Evolutionary conservation across 2,113 vertebrate species (phyloP), one percentile per base, ranked within the genome.

Genomic region (Paedocypris sp.): DNA sequence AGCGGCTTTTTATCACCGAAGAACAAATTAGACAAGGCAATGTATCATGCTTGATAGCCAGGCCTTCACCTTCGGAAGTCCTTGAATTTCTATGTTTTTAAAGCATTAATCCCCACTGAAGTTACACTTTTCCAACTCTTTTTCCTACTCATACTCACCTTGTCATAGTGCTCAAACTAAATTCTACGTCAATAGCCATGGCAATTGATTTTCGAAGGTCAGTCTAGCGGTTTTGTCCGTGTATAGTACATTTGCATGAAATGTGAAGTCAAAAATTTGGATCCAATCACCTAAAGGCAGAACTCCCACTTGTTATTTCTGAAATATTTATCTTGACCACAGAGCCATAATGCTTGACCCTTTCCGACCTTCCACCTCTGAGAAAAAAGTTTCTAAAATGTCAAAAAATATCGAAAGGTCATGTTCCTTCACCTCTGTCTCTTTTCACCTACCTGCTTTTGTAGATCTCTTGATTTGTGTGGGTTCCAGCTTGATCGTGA

Each of bases 401-500:
- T 13, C 41, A n/a, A 31, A 51, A 9, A 1, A 6, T 51, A 31
- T 56, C 42, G 39, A 31, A 43, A 50, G 11, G 39, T 36, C 52
- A 73, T 60, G 57, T 56, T 62, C 22, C 4, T 56, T 47, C 32
- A 48, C 51, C 64, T 62, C 32, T 41, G 51, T n/a, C n/a, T n/a
- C n/a, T n/a, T n/a, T n/a, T n/a, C n/a, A 50, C 36, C 47, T 48
- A 12, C 58, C 57, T 49, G 18, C 29, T 29, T 62, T 70, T 35
- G 71, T 69, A 32, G 64, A 71, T 23, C 59, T 43, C 50, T 64
- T 41, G 28, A 68, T 74, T 79, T 63, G 60, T 69, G 76, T 80
- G 63, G 20, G 67, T 77, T 68, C 49, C 41, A 36, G 11, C 18
- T 36, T 13, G 31, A 36, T 13, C 5, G 5, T 42, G 26, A 32